Evolutionary conservation across 2,888 invertebrate species (phyloP), one percentile per base, ranked within the genome.

Genomic region (Nemurella pictetii): DNA sequence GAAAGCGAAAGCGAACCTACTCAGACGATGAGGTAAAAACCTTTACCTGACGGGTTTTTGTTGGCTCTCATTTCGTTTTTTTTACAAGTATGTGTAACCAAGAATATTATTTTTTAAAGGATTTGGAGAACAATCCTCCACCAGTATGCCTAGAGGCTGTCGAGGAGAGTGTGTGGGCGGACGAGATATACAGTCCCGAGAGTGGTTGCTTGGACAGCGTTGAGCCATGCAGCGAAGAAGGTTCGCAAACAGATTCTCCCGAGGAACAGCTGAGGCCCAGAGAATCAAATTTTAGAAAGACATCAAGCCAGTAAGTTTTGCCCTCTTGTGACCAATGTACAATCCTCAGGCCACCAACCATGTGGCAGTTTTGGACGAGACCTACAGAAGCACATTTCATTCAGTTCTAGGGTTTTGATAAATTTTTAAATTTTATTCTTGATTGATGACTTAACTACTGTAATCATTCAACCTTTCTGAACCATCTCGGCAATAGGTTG

Each of bases 11-110:
- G 77, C 72, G 86, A n/a, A 80, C 83, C 32, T 32, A 29, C 20
- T 81, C 85, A n/a, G 85, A 84, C 12, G 85, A 85, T 84, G 86
- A 85, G 85, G 86, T 86, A 80, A 28, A 78, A 74, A 35, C 2
- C 73, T 73, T 25, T n/a, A 28, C 28, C 32, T 55, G 55, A 55
- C n/a, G n/a, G n/a, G n/a, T n/a, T n/a, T n/a, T n/a, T n/a, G n/a
- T n/a, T n/a, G n/a, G 55, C 3, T 12, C 20, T 55, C 12, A 7
- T 55, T 7, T 15, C 20, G 55, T 55, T 55, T 12, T 55, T 7
- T 7, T 12, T 55, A 3, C 20, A n/a, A n/a, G n/a, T n/a, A n/a
- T n/a, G n/a, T 55, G 1, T 15, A 55, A 55, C 20, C 20, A 20
- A 55, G 1, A 55, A 20, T 55, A 55, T 20, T 55, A 20, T 30